Percentiles rank a stretch among this genome's conserved stretches.
These are phyloP conservation scores for Monodelphis domestica DNA, from an alignment of 2,797 vertebrate species.

Conservation along the genomic window DNA sequence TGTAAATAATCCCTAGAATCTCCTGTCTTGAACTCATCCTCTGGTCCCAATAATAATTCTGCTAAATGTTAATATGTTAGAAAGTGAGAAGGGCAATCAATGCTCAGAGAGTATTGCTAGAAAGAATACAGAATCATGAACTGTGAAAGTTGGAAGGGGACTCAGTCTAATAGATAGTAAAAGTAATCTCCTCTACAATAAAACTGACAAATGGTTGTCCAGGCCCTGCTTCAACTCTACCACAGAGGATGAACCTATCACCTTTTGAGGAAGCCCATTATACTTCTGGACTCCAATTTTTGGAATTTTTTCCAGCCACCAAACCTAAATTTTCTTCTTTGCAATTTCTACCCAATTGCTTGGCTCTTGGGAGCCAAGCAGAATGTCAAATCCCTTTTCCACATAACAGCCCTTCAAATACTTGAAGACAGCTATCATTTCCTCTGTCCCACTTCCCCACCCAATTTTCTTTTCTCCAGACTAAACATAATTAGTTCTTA, in stretches of 20 bases:
- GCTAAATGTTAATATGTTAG: constrained; percentile 2
- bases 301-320: background rate
- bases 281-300: background rate
- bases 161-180: background rate
- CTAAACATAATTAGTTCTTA: background rate
- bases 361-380: background rate
- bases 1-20: background rate
- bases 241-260: background rate
- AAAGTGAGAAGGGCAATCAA: background rate
- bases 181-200: background rate
- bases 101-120: background rate
- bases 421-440: background rate
- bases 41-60: constrained; percentile 1
- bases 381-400: background rate
- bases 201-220: background rate
- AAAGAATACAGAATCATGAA: background rate
- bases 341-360: background rate
- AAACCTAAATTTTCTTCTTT: background rate
- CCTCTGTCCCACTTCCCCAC: background rate
- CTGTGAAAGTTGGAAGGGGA: background rate
- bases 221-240: background rate
- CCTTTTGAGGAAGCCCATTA: background rate
- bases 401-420: background rate
- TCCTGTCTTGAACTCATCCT: constrained; percentile 12
- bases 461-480: background rate